These are phyloP conservation scores for Cheumatopsyche charites DNA, from an alignment of 1,140 invertebrate genomes.

Conservation along the genomic window DNA sequence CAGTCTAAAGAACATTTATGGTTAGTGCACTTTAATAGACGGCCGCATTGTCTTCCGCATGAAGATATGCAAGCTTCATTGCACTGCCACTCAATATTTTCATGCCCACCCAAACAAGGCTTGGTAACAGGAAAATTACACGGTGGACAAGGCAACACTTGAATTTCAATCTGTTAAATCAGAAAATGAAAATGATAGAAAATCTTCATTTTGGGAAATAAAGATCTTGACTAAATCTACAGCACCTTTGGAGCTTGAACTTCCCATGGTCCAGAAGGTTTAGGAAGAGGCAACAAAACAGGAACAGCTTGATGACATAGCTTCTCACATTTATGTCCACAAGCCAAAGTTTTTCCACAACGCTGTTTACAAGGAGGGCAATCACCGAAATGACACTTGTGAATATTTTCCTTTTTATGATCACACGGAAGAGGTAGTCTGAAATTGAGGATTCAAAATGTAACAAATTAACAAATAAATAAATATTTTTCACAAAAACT, in stretches of 20 bases:
- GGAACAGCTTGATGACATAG: conserved; percentile 82
- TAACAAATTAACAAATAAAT: background rate
- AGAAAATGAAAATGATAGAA: conserved; percentile 39
- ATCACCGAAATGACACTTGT: conserved; percentile 43
- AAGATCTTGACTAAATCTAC: background rate
- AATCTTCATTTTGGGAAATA: too few relatives aligned
- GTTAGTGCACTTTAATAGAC: conserved; percentile 74
- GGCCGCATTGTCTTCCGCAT: conserved; percentile 77
- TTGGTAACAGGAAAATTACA: conserved; percentile 74
- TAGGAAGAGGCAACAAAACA: conserved; percentile 67
- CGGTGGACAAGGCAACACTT: conserved; percentile 71
- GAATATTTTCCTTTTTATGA: conserved; percentile 42
- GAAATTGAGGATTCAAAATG: background rate
- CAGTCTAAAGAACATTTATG: conserved; percentile 78
- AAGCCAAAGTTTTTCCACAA: conserved; percentile 54
- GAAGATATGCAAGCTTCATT: conserved; percentile 70
- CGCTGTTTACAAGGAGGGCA: conserved; percentile 44
- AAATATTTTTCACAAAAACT: background rate
- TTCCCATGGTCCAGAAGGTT: conserved; percentile 80
- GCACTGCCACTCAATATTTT: conserved; percentile 78
- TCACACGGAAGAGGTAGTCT: conserved; percentile 38
- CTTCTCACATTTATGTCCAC: conserved; percentile 77
- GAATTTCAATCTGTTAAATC: conserved; percentile 66
- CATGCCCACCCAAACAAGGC: conserved; percentile 83
- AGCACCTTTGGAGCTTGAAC: conserved; percentile 63